Base-by-base conservation (phyloP, 2,113 vertebrate genomes). In the Paralichthys olivaceus region DNA sequence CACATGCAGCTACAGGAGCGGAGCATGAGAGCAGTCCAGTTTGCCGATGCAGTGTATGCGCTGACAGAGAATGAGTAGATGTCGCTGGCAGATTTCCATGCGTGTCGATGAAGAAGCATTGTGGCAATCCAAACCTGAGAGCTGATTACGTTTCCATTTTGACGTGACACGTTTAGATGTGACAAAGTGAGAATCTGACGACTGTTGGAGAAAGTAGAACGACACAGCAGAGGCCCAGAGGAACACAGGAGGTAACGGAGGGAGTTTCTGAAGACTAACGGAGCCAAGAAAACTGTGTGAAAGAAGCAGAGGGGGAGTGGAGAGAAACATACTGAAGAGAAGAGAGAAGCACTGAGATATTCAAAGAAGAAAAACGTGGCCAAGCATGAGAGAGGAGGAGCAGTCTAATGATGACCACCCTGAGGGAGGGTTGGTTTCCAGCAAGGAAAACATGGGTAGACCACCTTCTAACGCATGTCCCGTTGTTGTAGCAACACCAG, bases 301-400 rank as follows among this genome's bases (percentile, higher is more conserved):
- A 34, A 51, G 43, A 60, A 34, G 49, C 7, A 59, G 61, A 55
- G 22, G 37, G 15, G 37, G 51, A 45, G 67, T 25, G 59, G 32
- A 69, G 34, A 70, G 61, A 64, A 26, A 47, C 25, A 43, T 3
- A 32, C 13, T 22, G 19, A 49, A 40, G 20, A 53, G 74, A 64
- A 63, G 51, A 47, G 59, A 64, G 61, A 67, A 65, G 17, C 14
- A 25, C 55, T 22, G 28, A 72, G 45, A 51, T 66, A 75, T 49
- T 75, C 28, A 51, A 6, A 55, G 32, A 65, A 32, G 61, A 68
- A 80, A 57, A 86, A 45, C 59, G 70, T 79, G 80, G 76, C 58
- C 60, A 81, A 86, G 79, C 70, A 97, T 97, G 96, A 94, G 96
- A 87, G 95, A 97, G 83, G 95, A 96, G 72, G 90, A 86, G 63